phyloP scores from a whole-genome alignment of 2,888 invertebrate species.

The Nudaria mundana region DNA sequence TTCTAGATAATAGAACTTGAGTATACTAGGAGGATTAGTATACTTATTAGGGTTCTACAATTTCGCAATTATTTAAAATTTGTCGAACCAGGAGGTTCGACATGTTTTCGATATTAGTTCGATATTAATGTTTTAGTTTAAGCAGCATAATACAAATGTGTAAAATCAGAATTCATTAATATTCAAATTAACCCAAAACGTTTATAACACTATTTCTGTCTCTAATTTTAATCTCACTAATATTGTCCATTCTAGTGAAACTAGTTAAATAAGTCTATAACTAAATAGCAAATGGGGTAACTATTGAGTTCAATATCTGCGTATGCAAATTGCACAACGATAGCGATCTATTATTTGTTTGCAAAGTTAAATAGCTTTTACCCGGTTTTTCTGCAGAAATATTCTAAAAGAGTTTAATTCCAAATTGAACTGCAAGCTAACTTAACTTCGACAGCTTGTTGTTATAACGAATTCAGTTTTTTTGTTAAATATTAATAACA shows the following conservation, averaged over 20 bases:
- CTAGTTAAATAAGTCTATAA: not conserved
- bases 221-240: not conserved
- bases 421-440: constrained; percentile 35
- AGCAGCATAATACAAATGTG: too few relatives aligned
- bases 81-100: too few relatives aligned
- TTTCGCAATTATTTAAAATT: too few relatives aligned
- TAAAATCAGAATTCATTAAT: too few relatives aligned
- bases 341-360: constrained; percentile 55
- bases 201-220: too few relatives aligned
- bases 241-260: not conserved
- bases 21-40: too few relatives aligned
- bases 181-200: too few relatives aligned
- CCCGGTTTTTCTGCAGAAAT: constrained; percentile 49
- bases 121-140: too few relatives aligned
- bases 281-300: constrained; percentile 11
- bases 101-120: too few relatives aligned
- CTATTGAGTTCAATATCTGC: constrained; percentile 33
- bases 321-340: constrained; percentile 56
- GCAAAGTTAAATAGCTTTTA: constrained; percentile 68
- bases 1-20: too few relatives aligned
- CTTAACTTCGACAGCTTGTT: constrained; percentile 27
- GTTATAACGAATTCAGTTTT: constrained; percentile 27
- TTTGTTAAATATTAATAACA: constrained; percentile 11
- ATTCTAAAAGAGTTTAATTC: constrained; percentile 52
- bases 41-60: too few relatives aligned